Evolutionary conservation across 2,888 invertebrate genomes (phyloP).

Genomic region (Piscicola geometra): DNA sequence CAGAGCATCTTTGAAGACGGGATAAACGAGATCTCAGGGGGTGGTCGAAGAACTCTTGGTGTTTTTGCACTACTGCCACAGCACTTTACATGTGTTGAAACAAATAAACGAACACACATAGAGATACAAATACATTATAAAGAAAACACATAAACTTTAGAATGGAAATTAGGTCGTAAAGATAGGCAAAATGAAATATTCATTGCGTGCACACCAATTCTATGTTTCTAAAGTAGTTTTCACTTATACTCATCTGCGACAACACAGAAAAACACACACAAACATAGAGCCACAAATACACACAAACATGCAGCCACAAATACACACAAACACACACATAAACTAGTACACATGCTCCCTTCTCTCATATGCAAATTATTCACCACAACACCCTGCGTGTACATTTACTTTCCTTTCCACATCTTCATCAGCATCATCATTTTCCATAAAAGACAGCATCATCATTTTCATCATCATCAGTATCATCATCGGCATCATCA

Average conservation of each 20-base stretch:
- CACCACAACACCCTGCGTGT: neutral
- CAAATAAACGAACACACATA: slow-evolving; percentile 10
- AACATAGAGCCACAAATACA: neutral
- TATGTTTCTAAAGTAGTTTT: no score
- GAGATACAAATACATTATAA: neutral
- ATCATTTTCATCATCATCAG: neutral
- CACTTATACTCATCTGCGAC: no score
- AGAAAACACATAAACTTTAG: neutral
- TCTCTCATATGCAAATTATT: slow-evolving; percentile 16
- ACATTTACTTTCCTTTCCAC: neutral
- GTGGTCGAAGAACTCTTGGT: no score
- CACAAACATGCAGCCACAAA: neutral
- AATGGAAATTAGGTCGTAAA: no score
- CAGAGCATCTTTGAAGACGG: no score
- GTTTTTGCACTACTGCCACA: no score
- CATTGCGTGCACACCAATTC: no score
- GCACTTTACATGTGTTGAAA: no score
- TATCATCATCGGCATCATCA: neutral
- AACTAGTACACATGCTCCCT: neutral
- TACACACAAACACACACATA: neutral
- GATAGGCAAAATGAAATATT: no score
- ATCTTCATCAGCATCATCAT: neutral
- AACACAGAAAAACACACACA: neutral
- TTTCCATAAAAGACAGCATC: neutral
- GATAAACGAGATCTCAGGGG: no score